Base-by-base conservation (phyloP, 2,888 invertebrate species). In the Thecocarcelia acutangulata region DNA sequence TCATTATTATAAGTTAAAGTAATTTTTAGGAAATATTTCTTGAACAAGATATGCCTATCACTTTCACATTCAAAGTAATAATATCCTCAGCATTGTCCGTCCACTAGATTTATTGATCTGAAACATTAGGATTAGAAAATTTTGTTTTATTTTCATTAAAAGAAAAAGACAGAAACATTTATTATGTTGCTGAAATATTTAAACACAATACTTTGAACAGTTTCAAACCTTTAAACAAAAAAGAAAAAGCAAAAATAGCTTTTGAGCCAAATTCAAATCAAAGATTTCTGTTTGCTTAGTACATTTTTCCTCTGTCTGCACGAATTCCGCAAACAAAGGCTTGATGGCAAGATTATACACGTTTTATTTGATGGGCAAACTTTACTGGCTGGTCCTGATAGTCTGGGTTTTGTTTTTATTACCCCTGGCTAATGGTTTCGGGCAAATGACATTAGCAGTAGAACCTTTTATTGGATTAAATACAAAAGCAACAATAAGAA, bases 391-490 rank as follows among this genome's bases (percentile, higher is more conserved):
- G 28, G 37, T 37, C 52, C n/a, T 54, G 12, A 21, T 63, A 24
- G 74, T 61, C 46, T 69, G 12, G 63, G 19, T 59, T 42, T 72
- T 58, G 46, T 52, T 72, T 46, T 54, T 54, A 73, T 66, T 40
- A 52, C 50, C 37, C 68, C 17, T 17, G 54, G 64, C 50, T 64
- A 78, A 72, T 64, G 58, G 40, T 64, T 76, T 37, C 24, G 66
- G 59, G 78, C 59, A 64, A 78, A 78, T 78, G 78, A 63, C 78
- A 78, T 52, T 28, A 59, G 52, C 11, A 52, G 44, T 54, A 52
- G 66, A 69, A 78, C 66, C 72, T 78, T 78, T 78, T 78, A 78
- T 73, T 78, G 70, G 78, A 78, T 78, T 78, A 78, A 73, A 66
- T 46, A 54, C 52, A 73, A 78, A 48, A 66, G 50, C 58, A 72